Conservation (phyloP, 2,113 vertebrate species). For the Etheostoma spectabile region DNA sequence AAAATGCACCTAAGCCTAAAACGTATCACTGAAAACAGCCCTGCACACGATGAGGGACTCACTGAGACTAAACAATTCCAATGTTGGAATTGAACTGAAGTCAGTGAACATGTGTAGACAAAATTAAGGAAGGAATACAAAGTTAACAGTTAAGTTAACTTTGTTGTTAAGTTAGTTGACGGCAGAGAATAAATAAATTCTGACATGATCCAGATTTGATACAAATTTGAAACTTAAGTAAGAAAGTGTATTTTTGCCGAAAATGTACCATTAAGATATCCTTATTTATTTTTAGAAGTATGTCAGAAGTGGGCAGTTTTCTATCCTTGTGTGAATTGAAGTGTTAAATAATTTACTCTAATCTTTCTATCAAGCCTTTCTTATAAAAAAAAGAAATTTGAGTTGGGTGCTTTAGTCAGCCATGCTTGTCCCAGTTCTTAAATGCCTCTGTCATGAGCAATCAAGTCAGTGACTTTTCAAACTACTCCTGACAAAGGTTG, state of each 20-base stretch:
- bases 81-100: not conserved
- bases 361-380: slow-evolving; percentile 11
- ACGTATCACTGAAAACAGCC: not conserved
- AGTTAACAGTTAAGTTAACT: not conserved
- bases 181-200: not conserved
- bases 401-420: slow-evolving; percentile 27
- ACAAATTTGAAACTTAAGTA: not conserved
- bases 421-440: slow-evolving; percentile 36
- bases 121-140: not conserved
- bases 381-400: slow-evolving; percentile 18
- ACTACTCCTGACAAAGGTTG: slow-evolving; percentile 31
- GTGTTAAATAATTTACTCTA: slow-evolving; percentile 15
- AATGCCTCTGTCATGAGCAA: slow-evolving; percentile 51
- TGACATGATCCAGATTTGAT: not conserved
- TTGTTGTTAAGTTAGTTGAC: no score
- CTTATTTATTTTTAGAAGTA: not conserved
- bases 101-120: not conserved
- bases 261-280: not conserved
- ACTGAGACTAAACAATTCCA: not conserved
- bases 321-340: not conserved
- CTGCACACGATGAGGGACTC: not conserved
- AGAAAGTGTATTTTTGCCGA: not conserved
- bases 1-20: not conserved
- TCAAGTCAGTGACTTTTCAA: slow-evolving; percentile 53
- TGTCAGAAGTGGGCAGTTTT: slow-evolving; percentile 2